These are phyloP conservation scores for Cephalopterus ornatus DNA, from an alignment of 2,113 vertebrate species.

Conservation along the genomic window DNA sequence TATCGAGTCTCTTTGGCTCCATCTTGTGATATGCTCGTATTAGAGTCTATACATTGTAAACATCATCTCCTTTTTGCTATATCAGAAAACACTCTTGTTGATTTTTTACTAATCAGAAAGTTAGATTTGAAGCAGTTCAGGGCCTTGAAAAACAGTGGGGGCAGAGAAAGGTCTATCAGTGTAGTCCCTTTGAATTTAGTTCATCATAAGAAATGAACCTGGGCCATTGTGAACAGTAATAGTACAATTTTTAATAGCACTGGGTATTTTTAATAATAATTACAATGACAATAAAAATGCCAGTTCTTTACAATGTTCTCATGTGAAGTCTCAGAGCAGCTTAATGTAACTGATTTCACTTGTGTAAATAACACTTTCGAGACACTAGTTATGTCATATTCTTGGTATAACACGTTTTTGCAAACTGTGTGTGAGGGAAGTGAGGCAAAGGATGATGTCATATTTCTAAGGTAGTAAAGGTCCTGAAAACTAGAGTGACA, in stretches of 20 bases:
- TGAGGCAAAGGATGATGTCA: not conserved
- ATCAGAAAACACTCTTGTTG: not conserved
- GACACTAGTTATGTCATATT: not conserved
- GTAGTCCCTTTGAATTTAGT: not conserved
- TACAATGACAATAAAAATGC: not conserved
- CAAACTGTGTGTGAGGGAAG: not conserved
- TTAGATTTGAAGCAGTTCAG: not conserved
- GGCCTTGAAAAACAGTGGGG: not conserved
- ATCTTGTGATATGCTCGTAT: slow-evolving; percentile 54
- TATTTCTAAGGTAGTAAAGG: not conserved
- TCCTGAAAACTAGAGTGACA: not conserved
- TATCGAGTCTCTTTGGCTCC: slow-evolving; percentile 66
- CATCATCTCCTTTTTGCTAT: not conserved
- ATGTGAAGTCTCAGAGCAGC: not conserved
- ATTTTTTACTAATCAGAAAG: not conserved
- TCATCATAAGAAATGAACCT: not conserved
- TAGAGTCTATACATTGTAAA: not conserved
- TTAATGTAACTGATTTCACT: not conserved
- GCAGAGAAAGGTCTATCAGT: not conserved
- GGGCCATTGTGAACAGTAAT: not conserved
- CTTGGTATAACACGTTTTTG: not conserved
- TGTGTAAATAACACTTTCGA: not conserved
- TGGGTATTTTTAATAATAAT: not conserved
- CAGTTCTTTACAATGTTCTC: not conserved
- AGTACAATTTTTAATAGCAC: not conserved